A percentile compares a stretch with the other conserved stretches of the same genome.
phyloP scores from a whole-genome alignment of 2,113 vertebrate genomes.

The Drymodes brunneopygia region DNA sequence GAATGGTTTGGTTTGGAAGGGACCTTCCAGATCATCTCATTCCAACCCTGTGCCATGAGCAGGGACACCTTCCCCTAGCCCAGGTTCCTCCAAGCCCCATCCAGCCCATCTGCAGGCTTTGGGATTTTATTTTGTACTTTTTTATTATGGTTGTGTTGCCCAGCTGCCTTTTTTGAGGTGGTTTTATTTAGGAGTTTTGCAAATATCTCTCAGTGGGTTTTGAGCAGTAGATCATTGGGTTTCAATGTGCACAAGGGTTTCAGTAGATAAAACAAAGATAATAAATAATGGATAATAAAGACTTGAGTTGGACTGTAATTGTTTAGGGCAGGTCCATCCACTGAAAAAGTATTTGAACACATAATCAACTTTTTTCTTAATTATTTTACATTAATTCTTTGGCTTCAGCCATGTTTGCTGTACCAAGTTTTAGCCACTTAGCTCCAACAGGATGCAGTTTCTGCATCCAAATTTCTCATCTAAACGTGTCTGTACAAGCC shows the following conservation, averaged over 20 bases:
- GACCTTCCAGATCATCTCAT: background rate
- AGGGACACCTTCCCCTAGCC: background rate
- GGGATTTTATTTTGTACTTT: background rate
- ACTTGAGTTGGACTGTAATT: background rate
- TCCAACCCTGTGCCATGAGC: background rate
- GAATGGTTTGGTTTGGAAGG: background rate
- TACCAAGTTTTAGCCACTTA: background rate
- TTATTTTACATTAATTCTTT: background rate
- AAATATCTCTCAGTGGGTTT: background rate
- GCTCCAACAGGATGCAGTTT: background rate
- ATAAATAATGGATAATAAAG: background rate
- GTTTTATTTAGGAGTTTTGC: background rate
- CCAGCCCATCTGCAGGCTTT: background rate
- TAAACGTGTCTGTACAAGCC: background rate
- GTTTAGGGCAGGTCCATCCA: background rate
- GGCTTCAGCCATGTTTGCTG: background rate
- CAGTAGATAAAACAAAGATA: background rate
- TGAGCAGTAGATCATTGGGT: rapidly evolving
- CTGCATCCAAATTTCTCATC: background rate
- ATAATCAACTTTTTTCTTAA: background rate
- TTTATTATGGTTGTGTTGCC: background rate
- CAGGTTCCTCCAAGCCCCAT: background rate
- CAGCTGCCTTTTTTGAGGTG: background rate
- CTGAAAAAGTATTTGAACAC: background rate
- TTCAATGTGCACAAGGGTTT: background rate